Base-by-base conservation (phyloP, 2,888 invertebrate genomes). In the Stenodema calcarata region DNA sequence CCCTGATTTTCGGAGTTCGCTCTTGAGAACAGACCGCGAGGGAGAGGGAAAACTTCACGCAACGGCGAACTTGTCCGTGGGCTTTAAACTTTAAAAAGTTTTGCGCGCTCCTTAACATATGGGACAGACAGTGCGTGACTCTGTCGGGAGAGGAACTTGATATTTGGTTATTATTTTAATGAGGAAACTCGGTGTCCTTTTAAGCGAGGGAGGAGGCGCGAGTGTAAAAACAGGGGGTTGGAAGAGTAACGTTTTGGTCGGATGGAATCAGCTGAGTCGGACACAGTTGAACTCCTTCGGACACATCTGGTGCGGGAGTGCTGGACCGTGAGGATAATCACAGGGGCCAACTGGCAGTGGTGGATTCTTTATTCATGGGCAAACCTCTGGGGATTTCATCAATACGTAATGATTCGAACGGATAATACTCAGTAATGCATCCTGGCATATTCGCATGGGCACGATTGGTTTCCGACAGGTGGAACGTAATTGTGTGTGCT, bases 241-340 rank as follows among this genome's bases (percentile, higher is more conserved):
- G n/a, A 35, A 35, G 35, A 7, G 4, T 2, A 23, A 23, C 50
- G 78, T 44, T 78, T 47, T 54, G 80, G 54, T 30, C 54, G 47
- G 80, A 30, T 69, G 69, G 82, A 41, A 47, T 82, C 82, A 82
- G 82, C 82, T 82, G 82, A 82, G 69, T 54, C 18, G 82, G 62
- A 69, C 82, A 23, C 62, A 23, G 23, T 23, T 18, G 62, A 23
- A 12, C 62, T 23, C 11, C 23, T 62, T 62, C 4, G 23, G 62
- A 7, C 11, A 62, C 62, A 82, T 82, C 82, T 82, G 82, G 62
- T 69, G 30, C 35, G 54, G 54, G 35, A 35, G 16, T 18, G 62
- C 41, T 69, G 82, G 69, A 42, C 82, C 82, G 82, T 82, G 69
- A n/a, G 44, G 41, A 62, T 69, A 82, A 82, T 82, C 82, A 81